Evolutionary conservation across 1,140 invertebrate species (phyloP).

Genomic region (Drosophila santomea): DNA sequence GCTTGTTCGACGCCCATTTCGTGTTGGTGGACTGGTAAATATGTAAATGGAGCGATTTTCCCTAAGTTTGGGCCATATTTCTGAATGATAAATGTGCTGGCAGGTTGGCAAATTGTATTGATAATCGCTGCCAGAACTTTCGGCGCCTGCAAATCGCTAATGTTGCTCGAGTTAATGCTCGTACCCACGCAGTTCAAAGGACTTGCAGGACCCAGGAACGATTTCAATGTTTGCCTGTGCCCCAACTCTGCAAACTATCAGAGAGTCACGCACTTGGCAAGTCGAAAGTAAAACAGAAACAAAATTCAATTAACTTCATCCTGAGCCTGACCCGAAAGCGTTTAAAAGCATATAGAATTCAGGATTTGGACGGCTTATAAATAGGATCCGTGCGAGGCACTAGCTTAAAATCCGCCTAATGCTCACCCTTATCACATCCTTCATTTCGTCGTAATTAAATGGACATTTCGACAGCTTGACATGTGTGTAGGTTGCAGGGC

Average conservation of each 20-base stretch:
- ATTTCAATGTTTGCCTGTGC: conserved; percentile 11
- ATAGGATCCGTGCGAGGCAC: conserved; percentile 27
- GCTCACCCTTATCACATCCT: conserved; percentile 55
- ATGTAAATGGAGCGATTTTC: conserved; percentile 17
- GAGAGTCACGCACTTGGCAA: conserved; percentile 55
- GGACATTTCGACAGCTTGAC: conserved; percentile 62
- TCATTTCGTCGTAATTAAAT: conserved; percentile 68
- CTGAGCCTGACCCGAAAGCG: conserved; percentile 13
- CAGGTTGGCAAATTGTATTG: conserved; percentile 43
- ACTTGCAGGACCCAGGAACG: conserved; percentile 3
- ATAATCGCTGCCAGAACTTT: conserved; percentile 51
- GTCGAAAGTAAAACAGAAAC: conserved; percentile 69
- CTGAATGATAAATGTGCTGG: conserved; percentile 39
- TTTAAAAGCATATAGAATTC: neutral
- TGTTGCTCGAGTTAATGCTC: conserved; percentile 28
- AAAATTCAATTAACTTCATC: conserved; percentile 75
- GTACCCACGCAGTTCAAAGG: conserved; percentile 27
- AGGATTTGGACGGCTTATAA: conserved; percentile 17
- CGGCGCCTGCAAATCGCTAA: conserved; percentile 38
- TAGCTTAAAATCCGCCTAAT: conserved; percentile 46
- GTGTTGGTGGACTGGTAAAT: conserved; percentile 2
- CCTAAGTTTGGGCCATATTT: conserved; percentile 41
- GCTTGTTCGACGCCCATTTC: conserved; percentile 21
- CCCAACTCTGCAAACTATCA: conserved; percentile 14
- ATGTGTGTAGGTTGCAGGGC: conserved; percentile 16